A percentile compares a stretch with the other conserved stretches of the same genome.
Conservation (phyloP, 2,113 vertebrate genomes). For the Sceloporus undulatus region DNA sequence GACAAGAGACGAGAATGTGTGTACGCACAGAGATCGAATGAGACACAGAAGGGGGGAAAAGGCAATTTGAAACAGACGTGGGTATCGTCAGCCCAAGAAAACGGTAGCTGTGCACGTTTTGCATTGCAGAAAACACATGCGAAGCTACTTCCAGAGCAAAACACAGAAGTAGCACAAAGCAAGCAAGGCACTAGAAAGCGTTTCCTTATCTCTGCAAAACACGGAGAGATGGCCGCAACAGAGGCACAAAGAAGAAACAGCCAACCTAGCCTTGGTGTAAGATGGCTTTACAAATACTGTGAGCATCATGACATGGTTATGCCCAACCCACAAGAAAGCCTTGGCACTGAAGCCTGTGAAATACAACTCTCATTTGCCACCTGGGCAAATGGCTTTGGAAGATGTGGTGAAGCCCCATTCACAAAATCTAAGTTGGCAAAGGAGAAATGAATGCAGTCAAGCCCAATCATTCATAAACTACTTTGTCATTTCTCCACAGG, state of each 20-base stretch:
- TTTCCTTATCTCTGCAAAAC: not conserved
- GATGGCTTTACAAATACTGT: constrained; percentile 31
- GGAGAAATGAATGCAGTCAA: not conserved
- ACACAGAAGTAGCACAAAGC: not conserved
- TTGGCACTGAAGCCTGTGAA: constrained; percentile 35
- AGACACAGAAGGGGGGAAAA: constrained; percentile 34
- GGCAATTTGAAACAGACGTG: constrained; percentile 30
- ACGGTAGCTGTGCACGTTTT: not conserved
- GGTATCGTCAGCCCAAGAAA: constrained; percentile 42
- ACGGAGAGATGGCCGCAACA: not conserved
- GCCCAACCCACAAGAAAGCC: rapidly evolving
- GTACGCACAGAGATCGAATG: constrained; percentile 50
- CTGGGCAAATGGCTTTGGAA: not conserved
- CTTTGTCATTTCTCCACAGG: not conserved
- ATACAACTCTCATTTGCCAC: not conserved
- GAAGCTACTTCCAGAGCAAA: not conserved
- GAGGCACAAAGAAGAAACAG: constrained; percentile 22
- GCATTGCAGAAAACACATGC: not conserved
- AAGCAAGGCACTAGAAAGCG: not conserved
- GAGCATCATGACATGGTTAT: not conserved
- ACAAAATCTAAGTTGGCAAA: constrained; percentile 19
- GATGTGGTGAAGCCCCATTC: constrained; percentile 18
- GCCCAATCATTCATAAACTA: constrained; percentile 39
- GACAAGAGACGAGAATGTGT: constrained; percentile 37
- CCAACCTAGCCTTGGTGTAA: constrained; percentile 37